A percentile compares a stretch with the other conserved stretches of the same genome.
Conservation (phyloP, 2,888 invertebrate genomes). For the Pristionchus maxplancki region DNA sequence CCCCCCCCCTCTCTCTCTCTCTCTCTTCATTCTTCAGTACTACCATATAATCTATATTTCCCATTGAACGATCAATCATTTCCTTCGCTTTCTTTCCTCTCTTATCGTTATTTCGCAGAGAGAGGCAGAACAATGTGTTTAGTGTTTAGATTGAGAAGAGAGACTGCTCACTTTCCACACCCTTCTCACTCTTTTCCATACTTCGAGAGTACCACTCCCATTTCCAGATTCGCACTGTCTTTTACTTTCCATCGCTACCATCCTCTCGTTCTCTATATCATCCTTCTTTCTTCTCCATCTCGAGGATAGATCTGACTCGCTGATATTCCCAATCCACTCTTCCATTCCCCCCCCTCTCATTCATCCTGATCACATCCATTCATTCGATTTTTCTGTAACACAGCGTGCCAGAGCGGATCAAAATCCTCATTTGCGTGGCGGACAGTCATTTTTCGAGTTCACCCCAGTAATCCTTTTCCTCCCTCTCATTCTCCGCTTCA, state of each 20-base stretch:
- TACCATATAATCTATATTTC: neutral
- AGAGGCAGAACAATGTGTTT: neutral
- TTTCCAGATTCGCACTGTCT: neutral
- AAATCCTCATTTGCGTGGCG: too few relatives aligned
- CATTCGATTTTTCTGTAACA: neutral
- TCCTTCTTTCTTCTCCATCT: neutral
- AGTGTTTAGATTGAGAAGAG: neutral
- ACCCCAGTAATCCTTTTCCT: too few relatives aligned
- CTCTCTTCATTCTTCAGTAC: neutral
- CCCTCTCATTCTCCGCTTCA: too few relatives aligned
- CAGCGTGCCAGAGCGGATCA: too few relatives aligned
- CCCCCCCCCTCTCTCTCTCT: too few relatives aligned
- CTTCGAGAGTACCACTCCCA: neutral
- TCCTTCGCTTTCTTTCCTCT: neutral
- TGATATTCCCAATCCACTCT: neutral
- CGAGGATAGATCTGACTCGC: neutral
- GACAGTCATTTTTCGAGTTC: too few relatives aligned
- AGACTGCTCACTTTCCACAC: conserved; percentile 12
- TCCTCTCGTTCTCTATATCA: neutral
- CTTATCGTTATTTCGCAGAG: neutral
- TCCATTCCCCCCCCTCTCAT: neutral
- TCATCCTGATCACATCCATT: neutral
- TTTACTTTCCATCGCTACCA: neutral
- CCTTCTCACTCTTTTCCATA: neutral
- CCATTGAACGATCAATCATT: neutral